phyloP scores from a whole-genome alignment of 1,140 invertebrate species.

The Mactra quadrangularis region DNA sequence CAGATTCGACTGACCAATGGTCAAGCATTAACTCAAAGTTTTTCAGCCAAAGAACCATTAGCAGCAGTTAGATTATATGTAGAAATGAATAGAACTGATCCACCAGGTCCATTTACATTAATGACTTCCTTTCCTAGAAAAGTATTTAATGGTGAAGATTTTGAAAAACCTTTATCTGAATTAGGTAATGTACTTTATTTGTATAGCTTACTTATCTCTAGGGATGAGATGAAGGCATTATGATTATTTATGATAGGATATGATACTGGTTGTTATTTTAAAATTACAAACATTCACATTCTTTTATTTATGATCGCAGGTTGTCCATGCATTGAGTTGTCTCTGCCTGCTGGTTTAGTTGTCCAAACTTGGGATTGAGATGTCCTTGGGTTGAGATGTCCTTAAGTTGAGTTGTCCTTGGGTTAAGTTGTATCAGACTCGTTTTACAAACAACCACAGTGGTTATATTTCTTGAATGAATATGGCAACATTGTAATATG shows the following conservation, averaged over 20 bases:
- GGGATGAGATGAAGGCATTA: neutral
- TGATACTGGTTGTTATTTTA: neutral
- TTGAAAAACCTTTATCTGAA: slow-evolving; percentile 91
- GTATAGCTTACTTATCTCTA: neutral
- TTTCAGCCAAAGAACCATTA: slow-evolving; percentile 92
- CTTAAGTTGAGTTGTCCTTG: neutral
- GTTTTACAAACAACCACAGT: no score
- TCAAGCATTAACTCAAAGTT: slow-evolving; percentile 89
- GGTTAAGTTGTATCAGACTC: no score
- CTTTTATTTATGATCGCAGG: no score
- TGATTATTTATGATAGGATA: neutral
- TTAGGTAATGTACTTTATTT: slow-evolving; percentile 86
- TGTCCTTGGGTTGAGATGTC: no score
- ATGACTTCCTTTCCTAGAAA: slow-evolving; percentile 95
- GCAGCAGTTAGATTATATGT: slow-evolving; percentile 94
- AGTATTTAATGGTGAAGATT: slow-evolving; percentile 93
- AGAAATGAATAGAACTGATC: slow-evolving; percentile 90
- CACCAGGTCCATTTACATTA: slow-evolving; percentile 87
- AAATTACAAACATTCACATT: no score
- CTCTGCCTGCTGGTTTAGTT: no score
- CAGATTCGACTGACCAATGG: slow-evolving; percentile 88
- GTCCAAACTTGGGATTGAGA: no score
- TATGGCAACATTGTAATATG: no score
- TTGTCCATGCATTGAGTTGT: no score
- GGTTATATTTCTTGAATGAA: no score